Evolutionary conservation across 2,888 invertebrate species (phyloP), one percentile per base, ranked within the genome.

Genomic region (Plebejus argus): DNA sequence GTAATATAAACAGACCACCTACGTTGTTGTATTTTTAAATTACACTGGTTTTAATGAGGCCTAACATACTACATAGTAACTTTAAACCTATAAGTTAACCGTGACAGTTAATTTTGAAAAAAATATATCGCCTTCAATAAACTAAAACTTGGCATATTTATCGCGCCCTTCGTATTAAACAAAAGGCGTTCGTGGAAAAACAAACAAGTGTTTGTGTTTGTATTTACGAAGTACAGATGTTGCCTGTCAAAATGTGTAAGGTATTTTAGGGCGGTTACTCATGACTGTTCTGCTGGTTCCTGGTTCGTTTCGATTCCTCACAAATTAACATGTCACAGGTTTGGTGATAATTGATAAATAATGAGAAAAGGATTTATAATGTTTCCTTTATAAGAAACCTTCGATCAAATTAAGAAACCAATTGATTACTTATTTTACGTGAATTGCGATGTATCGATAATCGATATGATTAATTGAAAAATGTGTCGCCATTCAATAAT

Each of bases 81-180:
- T 74, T 49, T 49, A 53, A 74, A 74, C 28, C 53, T 20, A 74
- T 33, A 66, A 66, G 23, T 49, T 74, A 53, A 53, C 74, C 10
- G 23, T 28, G 20, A 49, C 49, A 49, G 74, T 49, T 49, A 74
- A 20, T 45, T 72, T 45, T 72, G 45, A 45, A 72, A 49, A 74
- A 74, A n/a, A n/a, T n/a, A 74, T 74, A 74, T 74, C 28, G 23
- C 74, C 45, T 49, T 15, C 23, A 72, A 72, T 49, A 74, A 74
- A 74, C 49, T 28, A 53, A 49, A 53, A 53, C 23, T 74, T 74
- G 20, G 49, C 23, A 49, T 53, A 18, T 74, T 74, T 74, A 39
- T 74, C 15, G 45, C 39, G 18, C 61, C 28, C 23, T 28, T 66
- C 61, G 1, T 2, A 20, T 61, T 61, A 33, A 66, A 66, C 33